Percentiles rank a stretch among this genome's conserved stretches.
phyloP scores from a whole-genome alignment of 2,797 vertebrate species.

The Etheostoma nigrum region DNA sequence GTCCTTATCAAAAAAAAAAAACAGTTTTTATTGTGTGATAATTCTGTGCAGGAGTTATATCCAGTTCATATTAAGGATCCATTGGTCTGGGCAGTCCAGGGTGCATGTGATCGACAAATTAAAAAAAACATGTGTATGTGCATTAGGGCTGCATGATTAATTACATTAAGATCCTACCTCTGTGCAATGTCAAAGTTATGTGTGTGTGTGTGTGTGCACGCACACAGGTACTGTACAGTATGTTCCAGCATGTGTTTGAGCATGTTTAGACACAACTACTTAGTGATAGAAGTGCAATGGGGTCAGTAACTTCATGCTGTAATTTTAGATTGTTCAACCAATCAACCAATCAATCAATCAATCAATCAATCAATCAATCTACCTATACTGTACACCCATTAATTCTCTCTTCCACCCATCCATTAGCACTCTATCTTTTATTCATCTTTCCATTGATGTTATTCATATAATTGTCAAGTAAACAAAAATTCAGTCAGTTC shows the following conservation, averaged over 20 bases:
- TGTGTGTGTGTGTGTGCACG: constrained; percentile 22
- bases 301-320: constrained; percentile 67
- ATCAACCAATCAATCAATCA: constrained; percentile 40
- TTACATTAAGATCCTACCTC: background rate
- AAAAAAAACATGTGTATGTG: background rate
- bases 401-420: constrained; percentile 12
- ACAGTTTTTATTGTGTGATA: constrained; percentile 19
- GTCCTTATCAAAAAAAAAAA: constrained; percentile 37
- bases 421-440: background rate
- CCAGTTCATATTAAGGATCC: constrained; percentile 1
- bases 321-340: constrained; percentile 67
- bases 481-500: background rate
- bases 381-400: background rate
- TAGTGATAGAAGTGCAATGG: constrained; percentile 56
- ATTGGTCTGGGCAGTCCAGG: background rate
- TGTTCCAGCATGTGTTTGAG: background rate
- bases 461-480: background rate
- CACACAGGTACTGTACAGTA: too few species aligned
- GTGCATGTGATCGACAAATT: background rate
- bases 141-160: background rate
- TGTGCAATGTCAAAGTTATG: constrained; percentile 4
- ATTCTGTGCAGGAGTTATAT: constrained; percentile 12
- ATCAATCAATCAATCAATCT: constrained; percentile 34
- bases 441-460: constrained; percentile 4
- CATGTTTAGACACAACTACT: constrained; percentile 57